phyloP scores from a whole-genome alignment of 2,888 invertebrate species.

The Sipha maydis region DNA sequence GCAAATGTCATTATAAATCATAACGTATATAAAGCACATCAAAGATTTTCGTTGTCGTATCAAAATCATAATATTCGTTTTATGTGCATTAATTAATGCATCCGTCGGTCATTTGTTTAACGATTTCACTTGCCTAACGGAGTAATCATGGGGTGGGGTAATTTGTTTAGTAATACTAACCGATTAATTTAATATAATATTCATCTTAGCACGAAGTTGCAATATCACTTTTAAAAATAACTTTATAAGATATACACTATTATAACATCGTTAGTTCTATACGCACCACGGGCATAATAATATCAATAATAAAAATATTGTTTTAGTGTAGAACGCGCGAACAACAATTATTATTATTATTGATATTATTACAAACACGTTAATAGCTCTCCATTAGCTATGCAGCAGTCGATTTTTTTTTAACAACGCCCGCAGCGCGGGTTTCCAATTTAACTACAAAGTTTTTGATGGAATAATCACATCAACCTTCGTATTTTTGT shows the following conservation, averaged over 20 bases:
- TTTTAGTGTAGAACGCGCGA: neutral
- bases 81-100: slow-evolving; percentile 13
- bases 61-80: slow-evolving; percentile 51
- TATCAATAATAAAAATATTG: too few species aligned
- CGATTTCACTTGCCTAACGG: neutral
- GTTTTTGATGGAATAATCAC: neutral
- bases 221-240: neutral
- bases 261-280: too few species aligned
- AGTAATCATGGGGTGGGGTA: neutral
- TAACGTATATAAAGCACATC: slow-evolving; percentile 1
- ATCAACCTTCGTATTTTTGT: neutral
- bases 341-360: slow-evolving; percentile 30
- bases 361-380: slow-evolving; percentile 14
- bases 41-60: slow-evolving; percentile 28
- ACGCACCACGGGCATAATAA: too few species aligned
- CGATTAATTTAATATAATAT: neutral
- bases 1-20: slow-evolving; percentile 21
- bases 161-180: slow-evolving; percentile 25
- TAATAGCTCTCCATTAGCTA: neutral
- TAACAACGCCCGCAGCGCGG: neutral
- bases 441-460: neutral
- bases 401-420: neutral
- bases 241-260: neutral
- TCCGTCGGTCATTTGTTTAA: slow-evolving; percentile 10
- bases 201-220: neutral